Conservation (phyloP, 2,888 invertebrate genomes). For the Tetramorium bicarinatum region DNA sequence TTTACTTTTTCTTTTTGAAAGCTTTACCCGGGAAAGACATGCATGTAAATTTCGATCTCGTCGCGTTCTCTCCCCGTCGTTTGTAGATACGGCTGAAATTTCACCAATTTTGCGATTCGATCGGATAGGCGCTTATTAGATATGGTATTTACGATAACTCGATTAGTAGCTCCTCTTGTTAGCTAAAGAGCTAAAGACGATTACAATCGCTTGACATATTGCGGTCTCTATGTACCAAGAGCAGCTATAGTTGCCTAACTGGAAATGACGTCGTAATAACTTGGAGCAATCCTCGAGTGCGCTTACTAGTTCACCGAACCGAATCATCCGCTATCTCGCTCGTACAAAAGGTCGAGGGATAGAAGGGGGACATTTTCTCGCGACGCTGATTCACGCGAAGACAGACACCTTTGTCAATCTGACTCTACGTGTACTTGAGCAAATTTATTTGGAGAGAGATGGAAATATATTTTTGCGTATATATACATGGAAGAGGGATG, state of each 20-base stretch:
- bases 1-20: not conserved
- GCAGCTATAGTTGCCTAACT: conserved; percentile 47
- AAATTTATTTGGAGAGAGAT: not conserved
- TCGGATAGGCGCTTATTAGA: not conserved
- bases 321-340: conserved; percentile 40
- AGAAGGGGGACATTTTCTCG: conserved; percentile 38
- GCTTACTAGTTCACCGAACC: conserved; percentile 57
- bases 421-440: not conserved
- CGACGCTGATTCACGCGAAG: conserved; percentile 28
- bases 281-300: conserved; percentile 41
- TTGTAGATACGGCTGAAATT: not conserved
- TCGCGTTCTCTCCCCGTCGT: not conserved
- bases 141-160: conserved; percentile 41
- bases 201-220: conserved; percentile 52
- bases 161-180: conserved; percentile 32
- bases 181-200: conserved; percentile 40
- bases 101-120: conserved; percentile 12
- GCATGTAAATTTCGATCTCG: conserved; percentile 28
- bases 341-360: conserved; percentile 19
- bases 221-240: conserved; percentile 21
- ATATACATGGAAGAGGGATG: not conserved
- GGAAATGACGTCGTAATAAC: conserved; percentile 56
- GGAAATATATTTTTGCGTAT: not conserved
- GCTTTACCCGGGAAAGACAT: not conserved
- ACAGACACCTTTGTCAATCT: conserved; percentile 12